Base-by-base conservation (phyloP, 2,888 invertebrate species). In the Stramonita haemastoma region DNA sequence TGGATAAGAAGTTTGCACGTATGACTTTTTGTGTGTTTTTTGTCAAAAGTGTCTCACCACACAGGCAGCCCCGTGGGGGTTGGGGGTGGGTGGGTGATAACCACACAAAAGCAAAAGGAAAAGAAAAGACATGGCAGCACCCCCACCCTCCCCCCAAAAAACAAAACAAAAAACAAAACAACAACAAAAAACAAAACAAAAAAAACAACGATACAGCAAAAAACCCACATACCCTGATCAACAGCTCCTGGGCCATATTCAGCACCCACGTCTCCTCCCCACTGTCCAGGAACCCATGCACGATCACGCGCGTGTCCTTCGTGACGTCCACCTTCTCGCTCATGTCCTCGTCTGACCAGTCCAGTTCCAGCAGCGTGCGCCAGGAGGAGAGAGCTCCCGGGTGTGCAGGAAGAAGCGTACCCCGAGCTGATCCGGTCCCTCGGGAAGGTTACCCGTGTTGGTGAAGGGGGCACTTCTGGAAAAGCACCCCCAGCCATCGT, bases 401-500 rank as follows among this genome's bases (percentile, higher is more conserved):
- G 93, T 93, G 89, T 91, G 93, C 70, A 94, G 88, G 85, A 92
- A 60, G 89, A 94, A 94, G 1, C 90, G 88, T 15, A 93, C 90
- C 85, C 92, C 91, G 81, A 94, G 93, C 17, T 66, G 29, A 1
- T 90, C 70, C 1, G 93, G 93, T 32, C 92, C 90, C 84, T 92
- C 88, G 0, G 94, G 94, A 8, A 91, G 89, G 57, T 91, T 81
- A 19, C 89, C 88, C 19, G 89, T 77, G 87, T 98, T 98, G 4
- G 86, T 89, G 86, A 87, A 91, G n/a, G 90, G 90, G 19, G 87
- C 66, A 0, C 98, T 97, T 95, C 98, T 98, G 94, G 98, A 98
- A 96, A 98, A 98, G 95, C 98, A 99, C 17, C 98, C 98, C 86
- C 89, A 87, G 8, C 34, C 56, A n/a, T 32, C 77, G 56, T 79